Base-by-base conservation (phyloP, 2,113 vertebrate genomes). In the Sterna hirundo region DNA sequence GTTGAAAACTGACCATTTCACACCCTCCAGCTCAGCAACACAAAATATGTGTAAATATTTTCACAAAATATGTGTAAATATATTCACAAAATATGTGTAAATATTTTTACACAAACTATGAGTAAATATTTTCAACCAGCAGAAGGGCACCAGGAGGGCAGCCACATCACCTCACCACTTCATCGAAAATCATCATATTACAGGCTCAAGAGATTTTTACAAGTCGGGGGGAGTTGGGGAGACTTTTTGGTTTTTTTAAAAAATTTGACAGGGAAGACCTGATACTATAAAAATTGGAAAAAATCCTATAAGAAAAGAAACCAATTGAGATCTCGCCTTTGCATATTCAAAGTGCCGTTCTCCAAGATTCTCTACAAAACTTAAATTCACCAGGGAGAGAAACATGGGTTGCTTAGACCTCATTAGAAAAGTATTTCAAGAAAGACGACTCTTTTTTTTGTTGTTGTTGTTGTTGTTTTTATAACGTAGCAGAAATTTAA, bases 121-220 rank as follows among this genome's bases (percentile, higher is more conserved):
- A n/a, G 84, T 36, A 87, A 93, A 91, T 91, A 93, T 89, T 95
- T 92, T 78, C 78, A 42, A 6, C 79, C 34, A 72, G n/a, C 26
- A 71, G 51, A 75, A 84, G 51, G 60, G 69, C 69, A 91, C 30
- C 25, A 76, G 29, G 22, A 83, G 74, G 61, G 47, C 78, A 68
- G 26, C 21, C 34, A 44, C 72, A 64, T 55, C 88, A 79, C 78
- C 61, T 62, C 23, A 7, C 42, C 75, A 16, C 44, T 62, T 22
- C 52, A 65, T 40, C 47, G 11, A 38, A 60, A 87, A 16, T 61
- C 25, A 64, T 22, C 46, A 3, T 2, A 4, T 55, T 76, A 60
- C 66, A 88, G 47, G 29, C 57, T 79, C 65, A 38, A n/a, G 71
- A 46, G 61, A 58, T 62, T 44, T 29, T 23, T n/a, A 14, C 22